Base-by-base conservation (phyloP, 30 jellyfish, hydroid and myxozoan genomes). In the Turritopsis dohrnii region DNA sequence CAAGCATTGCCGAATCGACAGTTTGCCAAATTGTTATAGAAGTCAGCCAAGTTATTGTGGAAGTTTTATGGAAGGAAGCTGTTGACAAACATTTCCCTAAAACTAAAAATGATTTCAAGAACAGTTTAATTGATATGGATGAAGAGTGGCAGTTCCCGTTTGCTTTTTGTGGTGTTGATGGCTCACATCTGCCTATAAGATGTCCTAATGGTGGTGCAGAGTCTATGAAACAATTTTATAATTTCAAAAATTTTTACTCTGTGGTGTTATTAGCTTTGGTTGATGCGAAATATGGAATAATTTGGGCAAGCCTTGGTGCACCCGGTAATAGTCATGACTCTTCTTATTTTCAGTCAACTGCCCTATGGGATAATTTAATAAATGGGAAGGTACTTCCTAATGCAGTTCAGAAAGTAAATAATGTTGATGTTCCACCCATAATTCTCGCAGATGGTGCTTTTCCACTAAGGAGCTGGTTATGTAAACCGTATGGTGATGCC, bases 221-320 rank as follows among this genome's bases (percentile, higher is more conserved):
- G 7, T 5, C 27, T 3, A 66, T 66, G 29, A 84, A 89, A 69
- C 90, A 89, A 52, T 82, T 53, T 54, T 88, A 83, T 41, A 88
- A 74, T 52, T 82, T 82, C 73, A 82, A 82, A 53, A 81, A 84
- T 84, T 72, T 84, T 69, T 84, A 84, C 66, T 84, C 90, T 13
- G 65, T 88, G 52, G 90, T 84, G 29, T 66, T 89, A 19, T 83
- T 83, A 88, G 88, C 93, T 18, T 54, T 84, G 84, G 96, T 89
- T 0, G 94, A 84, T 84, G 94, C 94, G 4, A 84, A 85, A 81
- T 84, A 84, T 74, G 65, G 94, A 52, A 84, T 89, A 72, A 60
- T 89, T 41, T 81, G 93, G 93, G 96, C 93, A 79, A 84, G 96
- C 54, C 85, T 89, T 84, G 96, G 96, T 26, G 81, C 85, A 73